A percentile compares a stretch with the other conserved stretches of the same genome.
Evolutionary conservation across 2,888 invertebrate species (phyloP).

Genomic region (Dicranocentrus wangi): DNA sequence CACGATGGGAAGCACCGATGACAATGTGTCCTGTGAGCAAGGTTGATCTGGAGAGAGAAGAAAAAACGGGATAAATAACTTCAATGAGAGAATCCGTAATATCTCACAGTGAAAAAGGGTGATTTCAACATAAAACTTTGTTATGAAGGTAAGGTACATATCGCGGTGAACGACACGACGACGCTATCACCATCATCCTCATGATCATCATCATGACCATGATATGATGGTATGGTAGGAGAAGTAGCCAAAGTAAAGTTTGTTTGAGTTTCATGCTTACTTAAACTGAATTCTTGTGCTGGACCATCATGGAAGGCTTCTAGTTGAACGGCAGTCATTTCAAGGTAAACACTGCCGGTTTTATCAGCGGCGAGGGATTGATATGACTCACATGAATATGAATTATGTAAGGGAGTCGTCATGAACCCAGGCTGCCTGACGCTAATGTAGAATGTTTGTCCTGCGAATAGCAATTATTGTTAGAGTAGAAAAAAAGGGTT

Average conservation of each 20-base stretch:
- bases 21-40: slow-evolving; percentile 43
- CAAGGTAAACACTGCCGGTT: slow-evolving; percentile 51
- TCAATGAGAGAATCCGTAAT: too few relatives aligned
- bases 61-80: background rate
- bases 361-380: slow-evolving; percentile 52
- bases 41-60: background rate
- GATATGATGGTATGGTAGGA: too few relatives aligned
- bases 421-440: slow-evolving; percentile 36
- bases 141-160: background rate
- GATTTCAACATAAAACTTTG: slow-evolving; percentile 1
- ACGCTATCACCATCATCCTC: background rate
- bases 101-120: background rate
- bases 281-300: slow-evolving; percentile 44
- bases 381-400: slow-evolving; percentile 48
- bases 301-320: slow-evolving; percentile 46
- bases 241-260: too few relatives aligned
- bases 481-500: background rate
- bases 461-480: slow-evolving; percentile 14
- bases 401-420: slow-evolving; percentile 47
- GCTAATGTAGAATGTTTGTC: slow-evolving; percentile 39
- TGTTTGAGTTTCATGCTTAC: slow-evolving; percentile 33
- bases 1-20: slow-evolving; percentile 39
- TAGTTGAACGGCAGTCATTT: slow-evolving; percentile 48
- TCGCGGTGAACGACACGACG: background rate
- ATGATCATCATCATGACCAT: too few relatives aligned